A percentile compares a stretch with the other conserved stretches of the same genome.
Evolutionary conservation across 35 echinoderm and acorn worm genomes (phyloP).

Genomic region (Ophiothrix spiculata): DNA sequence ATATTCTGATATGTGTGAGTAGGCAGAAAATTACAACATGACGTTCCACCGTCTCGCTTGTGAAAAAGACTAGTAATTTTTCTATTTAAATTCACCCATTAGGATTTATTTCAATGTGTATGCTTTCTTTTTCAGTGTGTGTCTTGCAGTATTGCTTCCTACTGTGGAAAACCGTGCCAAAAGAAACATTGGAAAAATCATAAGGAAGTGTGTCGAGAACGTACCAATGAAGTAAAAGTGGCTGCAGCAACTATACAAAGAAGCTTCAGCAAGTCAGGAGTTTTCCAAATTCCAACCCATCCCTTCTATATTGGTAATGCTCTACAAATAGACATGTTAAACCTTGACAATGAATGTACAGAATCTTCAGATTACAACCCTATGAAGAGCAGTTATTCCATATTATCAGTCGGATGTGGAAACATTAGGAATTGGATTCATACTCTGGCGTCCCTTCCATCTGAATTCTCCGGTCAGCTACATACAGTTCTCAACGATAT

Average conservation of each 20-base stretch:
- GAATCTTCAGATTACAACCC: not conserved
- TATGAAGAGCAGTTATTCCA: constrained; percentile 13
- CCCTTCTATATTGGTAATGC: not conserved
- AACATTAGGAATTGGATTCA: constrained; percentile 44
- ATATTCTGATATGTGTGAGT: too few species aligned
- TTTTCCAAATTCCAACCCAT: not conserved
- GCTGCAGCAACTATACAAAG: not conserved
- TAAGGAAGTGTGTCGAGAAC: not conserved
- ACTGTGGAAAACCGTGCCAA: not conserved
- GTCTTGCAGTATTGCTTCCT: not conserved
- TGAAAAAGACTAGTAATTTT: too few species aligned
- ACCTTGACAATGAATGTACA: not conserved
- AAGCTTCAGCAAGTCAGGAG: not conserved
- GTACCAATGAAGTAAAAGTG: not conserved
- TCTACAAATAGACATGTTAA: not conserved
- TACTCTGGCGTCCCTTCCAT: constrained; percentile 51
- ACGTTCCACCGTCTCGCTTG: too few species aligned
- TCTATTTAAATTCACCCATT: too few species aligned
- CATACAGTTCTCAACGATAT: constrained; percentile 47
- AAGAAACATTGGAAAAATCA: not conserved
- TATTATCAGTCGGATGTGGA: constrained; percentile 47
- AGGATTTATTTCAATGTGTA: too few species aligned
- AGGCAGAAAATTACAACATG: too few species aligned
- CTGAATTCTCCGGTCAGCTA: constrained; percentile 38
- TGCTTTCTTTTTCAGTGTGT: not conserved